Base-by-base conservation (phyloP, 2,797 vertebrate genomes). In the Ibycter americanus region DNA sequence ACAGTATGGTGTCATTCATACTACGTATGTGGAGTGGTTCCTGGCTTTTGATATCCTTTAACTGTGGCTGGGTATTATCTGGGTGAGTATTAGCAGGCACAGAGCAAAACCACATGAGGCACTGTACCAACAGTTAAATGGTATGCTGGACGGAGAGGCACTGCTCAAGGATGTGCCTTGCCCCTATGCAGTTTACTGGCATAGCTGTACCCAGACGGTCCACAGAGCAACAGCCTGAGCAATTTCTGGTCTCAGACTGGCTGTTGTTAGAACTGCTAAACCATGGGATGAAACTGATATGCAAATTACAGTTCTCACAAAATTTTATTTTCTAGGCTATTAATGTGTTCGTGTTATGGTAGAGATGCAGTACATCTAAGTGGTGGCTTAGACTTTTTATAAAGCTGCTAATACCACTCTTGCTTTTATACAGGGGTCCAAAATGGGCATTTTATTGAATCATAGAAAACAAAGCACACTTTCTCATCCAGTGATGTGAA, bases 101-200 rank as follows among this genome's bases (percentile, higher is more conserved):
- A 61, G 22, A 15, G 25, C 40, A 76, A 91, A 93, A 46, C 2
- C n/a, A 65, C 0, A 1, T 0, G 2, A 44, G 13, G 8, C 26
- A 29, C 4, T 23, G 29, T 44, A 25, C 12, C n/a, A 44, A 27
- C 21, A 47, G 21, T 17, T 83, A 46, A 59, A n/a, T 27, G 11
- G 4, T 20, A 8, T n/a, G 56, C 25, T 55, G 40, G 27, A 72
- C 36, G 2, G 4, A 47, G n/a, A 31, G 16, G 40, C 29, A 17
- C 14, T 6, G 34, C 16, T 59, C 49, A 63, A 58, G 49, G 36
- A 59, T 67, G 5, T 40, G 15, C 31, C 61, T 59, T 59, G 8
- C 17, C 67, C 36, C 44, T 42, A 0, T 6, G 25, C 11, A 67
- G 19, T 67, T 68, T 25, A 62, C 8, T 1, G 0, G 6, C 2